Conservation (phyloP, 2,113 vertebrate species). For the Tringa solitaria region DNA sequence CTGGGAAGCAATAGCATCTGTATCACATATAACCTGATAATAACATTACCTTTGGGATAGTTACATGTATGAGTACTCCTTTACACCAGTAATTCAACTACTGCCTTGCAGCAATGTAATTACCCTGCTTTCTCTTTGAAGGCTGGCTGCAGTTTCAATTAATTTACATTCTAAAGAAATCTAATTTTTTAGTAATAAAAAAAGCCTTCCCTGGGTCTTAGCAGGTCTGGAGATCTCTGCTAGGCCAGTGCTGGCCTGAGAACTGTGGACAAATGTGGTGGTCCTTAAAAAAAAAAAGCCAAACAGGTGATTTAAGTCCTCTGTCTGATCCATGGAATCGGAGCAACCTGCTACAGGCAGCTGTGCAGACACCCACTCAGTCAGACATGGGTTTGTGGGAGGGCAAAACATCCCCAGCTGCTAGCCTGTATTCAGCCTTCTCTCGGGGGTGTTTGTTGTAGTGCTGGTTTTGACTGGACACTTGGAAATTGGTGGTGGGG, state of each 20-base stretch:
- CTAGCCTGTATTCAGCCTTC: neutral
- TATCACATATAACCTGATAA: neutral
- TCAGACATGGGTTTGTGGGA: neutral
- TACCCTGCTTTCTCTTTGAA: conserved; percentile 50
- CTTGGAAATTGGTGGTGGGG: neutral
- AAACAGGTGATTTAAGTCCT: neutral
- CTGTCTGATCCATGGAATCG: neutral
- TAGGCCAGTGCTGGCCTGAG: neutral
- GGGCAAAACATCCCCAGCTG: neutral
- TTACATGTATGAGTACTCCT: neutral
- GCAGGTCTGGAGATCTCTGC: neutral
- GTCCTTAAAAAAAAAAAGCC: conserved; percentile 1
- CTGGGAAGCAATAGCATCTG: neutral
- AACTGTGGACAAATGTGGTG: neutral
- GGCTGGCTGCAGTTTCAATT: conserved; percentile 32
- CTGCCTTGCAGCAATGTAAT: conserved; percentile 42
- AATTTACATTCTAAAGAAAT: conserved; percentile 53
- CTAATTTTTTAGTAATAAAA: neutral
- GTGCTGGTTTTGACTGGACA: neutral
- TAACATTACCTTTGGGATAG: conserved; percentile 12
- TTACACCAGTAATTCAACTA: conserved; percentile 41
- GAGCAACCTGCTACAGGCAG: neutral
- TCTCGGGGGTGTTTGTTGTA: neutral
- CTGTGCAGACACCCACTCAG: neutral
- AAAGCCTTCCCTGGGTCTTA: neutral